Evolutionary conservation across 2,113 vertebrate species (phyloP), one percentile per base, ranked within the genome.

Genomic region (Silurus asotus): DNA sequence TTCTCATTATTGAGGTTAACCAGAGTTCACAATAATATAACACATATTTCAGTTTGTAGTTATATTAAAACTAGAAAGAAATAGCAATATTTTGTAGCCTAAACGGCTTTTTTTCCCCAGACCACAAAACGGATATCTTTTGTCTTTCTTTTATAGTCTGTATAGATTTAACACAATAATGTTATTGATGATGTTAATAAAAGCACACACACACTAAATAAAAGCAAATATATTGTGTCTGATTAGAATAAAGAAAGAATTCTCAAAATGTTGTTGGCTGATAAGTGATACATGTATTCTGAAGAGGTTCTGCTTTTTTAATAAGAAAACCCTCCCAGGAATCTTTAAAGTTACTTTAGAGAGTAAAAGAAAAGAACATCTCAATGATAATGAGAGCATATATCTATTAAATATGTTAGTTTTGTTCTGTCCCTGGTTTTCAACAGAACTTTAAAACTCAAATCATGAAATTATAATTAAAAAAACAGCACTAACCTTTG

Each of bases 401-500:
- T 86, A 87, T 88, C 87, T 89, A 94, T 91, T 94, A 92, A 93
- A 94, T 92, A 92, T 87, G 28, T 76, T 77, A 62, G 25, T 81
- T 61, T 85, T 70, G 48, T 76, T 53, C 75, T 25, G 55, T 17
- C 58, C 14, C 14, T 78, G 58, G 8, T 58, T 79, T 83, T 59
- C 65, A 61, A 89, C 88, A 61, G 67, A 49, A 58, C 45, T 67
- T 65, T 51, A 25, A 23, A 37, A 37, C 13, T 53, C 45, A 11
- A 58, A 45, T 19, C 19, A 62, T 25, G 49, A 19, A 7, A 23
- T 37, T 37, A 37, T 37, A 37, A 37, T 37, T 1, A 82, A 72
- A 17, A 84, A 55, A 58, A 20, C 6, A 49, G 5, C 17, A 89
- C 97, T 97, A 88, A 99, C 98, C 95, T 94, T 98, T 98, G 92